These are phyloP conservation scores for Pilophorus perplexus DNA, from an alignment of 2,888 invertebrate species.

Conservation along the genomic window DNA sequence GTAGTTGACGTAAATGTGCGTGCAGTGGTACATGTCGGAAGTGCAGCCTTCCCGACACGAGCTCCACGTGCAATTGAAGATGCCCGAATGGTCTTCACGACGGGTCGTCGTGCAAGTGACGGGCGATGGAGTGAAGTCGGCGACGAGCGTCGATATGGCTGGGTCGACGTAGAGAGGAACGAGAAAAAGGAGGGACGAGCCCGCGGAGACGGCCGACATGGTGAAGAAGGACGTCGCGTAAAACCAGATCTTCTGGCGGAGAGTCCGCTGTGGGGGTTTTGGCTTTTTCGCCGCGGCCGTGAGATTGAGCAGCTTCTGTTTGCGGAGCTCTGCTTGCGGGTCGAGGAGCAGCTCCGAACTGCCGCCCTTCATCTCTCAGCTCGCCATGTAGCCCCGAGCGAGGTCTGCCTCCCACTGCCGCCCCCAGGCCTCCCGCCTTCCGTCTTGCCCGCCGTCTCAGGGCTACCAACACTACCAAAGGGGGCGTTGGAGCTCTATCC, in stretches of 20 bases:
- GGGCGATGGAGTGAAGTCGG: constrained; percentile 72
- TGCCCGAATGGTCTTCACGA: constrained; percentile 67
- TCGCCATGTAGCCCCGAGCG: constrained; percentile 48
- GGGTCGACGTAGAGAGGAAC: constrained; percentile 72
- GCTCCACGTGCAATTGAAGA: constrained; percentile 77
- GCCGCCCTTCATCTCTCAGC: constrained; percentile 61
- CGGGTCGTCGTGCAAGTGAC: constrained; percentile 70
- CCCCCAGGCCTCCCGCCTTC: constrained; percentile 11
- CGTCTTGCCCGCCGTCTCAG: background rate
- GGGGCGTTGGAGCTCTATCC: too few species aligned
- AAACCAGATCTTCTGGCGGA: constrained; percentile 67
- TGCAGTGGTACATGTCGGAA: constrained; percentile 70
- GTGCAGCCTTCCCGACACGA: constrained; percentile 79
- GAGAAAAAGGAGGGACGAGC: constrained; percentile 69
- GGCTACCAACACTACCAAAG: constrained; percentile 13
- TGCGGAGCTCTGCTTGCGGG: constrained; percentile 67
- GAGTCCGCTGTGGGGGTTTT: constrained; percentile 59
- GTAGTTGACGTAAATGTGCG: constrained; percentile 61
- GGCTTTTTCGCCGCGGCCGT: constrained; percentile 59
- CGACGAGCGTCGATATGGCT: constrained; percentile 59
- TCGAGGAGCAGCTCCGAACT: constrained; percentile 75
- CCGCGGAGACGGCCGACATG: constrained; percentile 68
- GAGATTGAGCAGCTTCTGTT: constrained; percentile 61
- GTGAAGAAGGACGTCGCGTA: constrained; percentile 69
- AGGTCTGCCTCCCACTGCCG: constrained; percentile 51